These are phyloP conservation scores for Physocephala rufipes DNA, from an alignment of 2,888 invertebrate species.

Conservation along the genomic window DNA sequence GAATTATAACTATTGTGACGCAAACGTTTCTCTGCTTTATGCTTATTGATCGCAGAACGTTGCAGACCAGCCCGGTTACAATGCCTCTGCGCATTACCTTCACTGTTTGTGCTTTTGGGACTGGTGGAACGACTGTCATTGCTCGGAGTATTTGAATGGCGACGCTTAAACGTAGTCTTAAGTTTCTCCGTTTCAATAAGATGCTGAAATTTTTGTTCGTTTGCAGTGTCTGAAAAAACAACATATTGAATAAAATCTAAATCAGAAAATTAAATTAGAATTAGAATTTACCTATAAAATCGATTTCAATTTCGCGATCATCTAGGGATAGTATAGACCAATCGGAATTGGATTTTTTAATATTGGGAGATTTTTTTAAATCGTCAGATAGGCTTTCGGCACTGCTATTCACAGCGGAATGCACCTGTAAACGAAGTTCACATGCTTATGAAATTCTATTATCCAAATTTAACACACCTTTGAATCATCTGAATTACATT, in stretches of 20 bases:
- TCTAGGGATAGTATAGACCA: not conserved
- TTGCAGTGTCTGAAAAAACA: constrained; percentile 56
- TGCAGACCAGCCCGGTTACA: not conserved
- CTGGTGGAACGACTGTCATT: constrained; percentile 59
- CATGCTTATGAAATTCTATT: not conserved
- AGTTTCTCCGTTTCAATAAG: constrained; percentile 63
- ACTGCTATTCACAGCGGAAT: not conserved
- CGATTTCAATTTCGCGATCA: constrained; percentile 55
- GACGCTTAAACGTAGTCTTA: constrained; percentile 64
- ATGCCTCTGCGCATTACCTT: not conserved
- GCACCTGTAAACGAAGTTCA: not conserved
- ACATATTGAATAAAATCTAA: not conserved
- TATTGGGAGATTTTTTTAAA: not conserved
- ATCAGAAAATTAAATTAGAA: not conserved
- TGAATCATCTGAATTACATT: constrained; percentile 49
- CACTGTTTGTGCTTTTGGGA: constrained; percentile 51
- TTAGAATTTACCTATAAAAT: constrained; percentile 21
- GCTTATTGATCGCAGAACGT: constrained; percentile 36
- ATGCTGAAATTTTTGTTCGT: constrained; percentile 63
- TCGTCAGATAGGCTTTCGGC: not conserved
- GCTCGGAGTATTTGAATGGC: constrained; percentile 60
- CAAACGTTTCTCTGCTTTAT: constrained; percentile 57
- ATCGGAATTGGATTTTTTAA: constrained; percentile 8
- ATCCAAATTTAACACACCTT: constrained; percentile 39
- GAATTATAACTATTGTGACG: constrained; percentile 59